phyloP scores from a whole-genome alignment of 2,113 vertebrate species.

The Pangasianodon gigas region DNA sequence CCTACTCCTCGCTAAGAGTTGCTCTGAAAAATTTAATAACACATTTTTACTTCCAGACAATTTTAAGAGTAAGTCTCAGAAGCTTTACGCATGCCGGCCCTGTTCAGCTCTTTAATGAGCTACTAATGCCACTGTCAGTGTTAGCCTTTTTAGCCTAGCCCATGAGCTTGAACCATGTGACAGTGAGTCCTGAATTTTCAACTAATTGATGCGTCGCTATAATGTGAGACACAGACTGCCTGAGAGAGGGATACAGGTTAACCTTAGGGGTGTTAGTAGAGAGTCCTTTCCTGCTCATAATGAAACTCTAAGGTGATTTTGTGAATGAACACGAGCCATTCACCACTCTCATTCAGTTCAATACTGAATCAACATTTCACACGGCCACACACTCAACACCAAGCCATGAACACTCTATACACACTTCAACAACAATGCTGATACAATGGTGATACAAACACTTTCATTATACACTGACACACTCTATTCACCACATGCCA shows the following conservation, averaged over 20 bases:
- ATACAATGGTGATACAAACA: neutral
- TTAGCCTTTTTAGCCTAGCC: neutral
- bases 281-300: conserved; percentile 16
- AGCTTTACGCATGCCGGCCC: neutral
- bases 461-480: conserved; percentile 5
- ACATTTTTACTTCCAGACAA: neutral
- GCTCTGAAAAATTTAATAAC: neutral
- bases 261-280: neutral
- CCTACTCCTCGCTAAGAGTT: neutral
- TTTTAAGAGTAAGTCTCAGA: neutral
- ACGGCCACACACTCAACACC: neutral
- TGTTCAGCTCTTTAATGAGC: neutral
- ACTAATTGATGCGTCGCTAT: neutral
- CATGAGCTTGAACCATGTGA: neutral
- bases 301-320: conserved; percentile 37
- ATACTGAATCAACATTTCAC: neutral
- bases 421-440: neutral
- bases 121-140: neutral
- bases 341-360: conserved; percentile 34
- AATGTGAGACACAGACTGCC: neutral
- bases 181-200: neutral
- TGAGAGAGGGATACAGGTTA: neutral
- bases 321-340: conserved; percentile 39
- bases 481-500: neutral
- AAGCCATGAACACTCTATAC: neutral